These are phyloP conservation scores for Sphaerodactylus townsendi DNA, from an alignment of 2,113 vertebrate species.

Conservation along the genomic window DNA sequence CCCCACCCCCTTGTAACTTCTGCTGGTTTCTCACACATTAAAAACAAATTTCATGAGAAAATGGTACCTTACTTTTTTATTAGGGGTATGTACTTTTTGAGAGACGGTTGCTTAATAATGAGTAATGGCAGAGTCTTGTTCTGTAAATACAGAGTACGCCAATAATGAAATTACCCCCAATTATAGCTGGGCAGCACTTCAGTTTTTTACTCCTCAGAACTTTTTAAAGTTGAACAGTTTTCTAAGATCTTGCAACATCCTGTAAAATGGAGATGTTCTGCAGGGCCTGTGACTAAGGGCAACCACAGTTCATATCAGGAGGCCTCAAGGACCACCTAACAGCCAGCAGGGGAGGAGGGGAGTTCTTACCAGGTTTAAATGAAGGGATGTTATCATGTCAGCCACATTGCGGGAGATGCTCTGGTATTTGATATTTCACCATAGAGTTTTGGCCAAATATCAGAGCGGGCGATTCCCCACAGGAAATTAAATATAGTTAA, in stretches of 20 bases:
- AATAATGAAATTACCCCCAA: neutral
- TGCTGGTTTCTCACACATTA: neutral
- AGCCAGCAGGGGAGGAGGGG: no score
- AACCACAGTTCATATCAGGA: no score
- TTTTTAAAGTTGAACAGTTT: neutral
- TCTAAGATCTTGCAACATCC: neutral
- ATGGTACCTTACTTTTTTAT: neutral
- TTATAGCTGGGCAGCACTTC: neutral
- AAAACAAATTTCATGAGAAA: neutral
- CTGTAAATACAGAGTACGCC: neutral
- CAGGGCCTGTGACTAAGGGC: no score
- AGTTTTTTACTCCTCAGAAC: neutral
- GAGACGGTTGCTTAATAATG: neutral
- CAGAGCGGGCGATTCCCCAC: no score
- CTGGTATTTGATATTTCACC: no score
- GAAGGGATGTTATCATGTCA: no score
- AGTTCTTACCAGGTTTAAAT: no score
- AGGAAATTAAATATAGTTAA: no score
- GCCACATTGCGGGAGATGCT: no score
- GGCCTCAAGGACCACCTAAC: no score
- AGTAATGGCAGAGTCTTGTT: neutral
- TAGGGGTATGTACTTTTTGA: neutral
- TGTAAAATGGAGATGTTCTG: no score
- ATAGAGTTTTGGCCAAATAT: no score
- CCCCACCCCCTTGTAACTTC: neutral